Percentiles rank a stretch among this genome's conserved stretches.
Evolutionary conservation across 2,888 invertebrate genomes (phyloP).

Genomic region (Trissolcus japonicus): DNA sequence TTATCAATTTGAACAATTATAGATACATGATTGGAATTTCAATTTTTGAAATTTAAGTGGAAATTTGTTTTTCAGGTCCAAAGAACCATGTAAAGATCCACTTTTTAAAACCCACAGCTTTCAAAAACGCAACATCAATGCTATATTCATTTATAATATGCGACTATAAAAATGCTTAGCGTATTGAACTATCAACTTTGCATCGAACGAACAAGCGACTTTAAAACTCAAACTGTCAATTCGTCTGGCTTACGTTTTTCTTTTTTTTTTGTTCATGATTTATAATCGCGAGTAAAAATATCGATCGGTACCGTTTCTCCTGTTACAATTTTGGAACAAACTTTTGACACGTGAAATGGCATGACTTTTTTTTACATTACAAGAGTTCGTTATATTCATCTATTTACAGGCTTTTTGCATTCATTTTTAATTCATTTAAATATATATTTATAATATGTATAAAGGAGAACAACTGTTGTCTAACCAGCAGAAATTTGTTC

Average conservation of each 20-base stretch:
- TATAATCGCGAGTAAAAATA: constrained; percentile 28
- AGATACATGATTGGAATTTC: too few relatives aligned
- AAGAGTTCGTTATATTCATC: constrained; percentile 12
- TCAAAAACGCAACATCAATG: not conserved
- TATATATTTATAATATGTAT: constrained; percentile 16
- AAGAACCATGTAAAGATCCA: too few relatives aligned
- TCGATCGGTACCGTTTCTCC: not conserved
- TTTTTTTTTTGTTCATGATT: not conserved
- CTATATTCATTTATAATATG: constrained; percentile 9
- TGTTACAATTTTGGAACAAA: constrained; percentile 20
- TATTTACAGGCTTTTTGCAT: constrained; percentile 25
- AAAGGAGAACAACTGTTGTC: constrained; percentile 22
- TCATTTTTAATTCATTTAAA: constrained; percentile 5
- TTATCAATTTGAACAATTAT: too few relatives aligned
- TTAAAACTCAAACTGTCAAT: too few relatives aligned
- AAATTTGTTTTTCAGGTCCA: too few relatives aligned
- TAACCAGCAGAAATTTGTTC: not conserved
- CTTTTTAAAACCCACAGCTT: too few relatives aligned
- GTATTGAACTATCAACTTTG: constrained; percentile 23
- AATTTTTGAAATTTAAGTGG: too few relatives aligned
- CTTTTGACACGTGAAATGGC: constrained; percentile 42
- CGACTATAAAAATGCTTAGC: constrained; percentile 22
- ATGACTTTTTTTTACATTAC: constrained; percentile 19
- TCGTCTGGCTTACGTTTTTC: too few relatives aligned
- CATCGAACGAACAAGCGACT: constrained; percentile 31